Base-by-base conservation (phyloP, 64 coral and sea anemone genomes). In the Hydrozoanthus tunicans region DNA sequence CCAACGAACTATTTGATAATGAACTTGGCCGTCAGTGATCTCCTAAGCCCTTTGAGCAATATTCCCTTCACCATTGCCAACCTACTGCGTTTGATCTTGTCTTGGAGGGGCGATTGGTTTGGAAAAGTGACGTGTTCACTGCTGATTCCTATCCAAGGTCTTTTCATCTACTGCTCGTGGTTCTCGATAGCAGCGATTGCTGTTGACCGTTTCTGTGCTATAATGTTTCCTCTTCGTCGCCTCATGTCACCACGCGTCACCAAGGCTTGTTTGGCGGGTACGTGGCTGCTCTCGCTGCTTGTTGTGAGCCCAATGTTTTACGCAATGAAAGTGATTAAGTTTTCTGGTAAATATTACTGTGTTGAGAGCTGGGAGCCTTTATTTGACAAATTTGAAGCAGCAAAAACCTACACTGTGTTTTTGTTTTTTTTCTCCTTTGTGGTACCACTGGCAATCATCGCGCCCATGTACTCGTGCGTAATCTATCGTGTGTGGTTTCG, bases 371-470 rank as follows among this genome's bases (percentile, higher is more conserved):
- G 84, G 84, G 84, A 88, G 66, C 84, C 84, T 10, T 61, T 73
- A 12, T 88, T 88, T 74, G 6, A 88, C 52, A 59, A 20, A 4
- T 11, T 6, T 1, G 25, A 74, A 53, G 68, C 84, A 58, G 54
- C 56, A 6, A 92, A 53, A 23, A 64, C 72, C 4, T 92, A 97
- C 20, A 94, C 91, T 11, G 23, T 58, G 6, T 58, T 92, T n/a
- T 51, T 92, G 5, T 97, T 97, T 86, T 17, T 91, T 5, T 24
- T 76, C 6, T 77, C 93, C 0, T 97, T 94, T 70, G 84, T 90
- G 7, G 53, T 92, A 6, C 95, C 95, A 6, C 66, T 97, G 56
- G 7, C 64, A 1, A 23, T 92, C 1, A 91, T 97, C n/a, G 68
- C 77, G 11, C 74, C 67, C 17, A 78, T 97, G 55, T 93, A 97